Conservation (phyloP, 2,797 vertebrate genomes). For the Pangasius macronema region DNA sequence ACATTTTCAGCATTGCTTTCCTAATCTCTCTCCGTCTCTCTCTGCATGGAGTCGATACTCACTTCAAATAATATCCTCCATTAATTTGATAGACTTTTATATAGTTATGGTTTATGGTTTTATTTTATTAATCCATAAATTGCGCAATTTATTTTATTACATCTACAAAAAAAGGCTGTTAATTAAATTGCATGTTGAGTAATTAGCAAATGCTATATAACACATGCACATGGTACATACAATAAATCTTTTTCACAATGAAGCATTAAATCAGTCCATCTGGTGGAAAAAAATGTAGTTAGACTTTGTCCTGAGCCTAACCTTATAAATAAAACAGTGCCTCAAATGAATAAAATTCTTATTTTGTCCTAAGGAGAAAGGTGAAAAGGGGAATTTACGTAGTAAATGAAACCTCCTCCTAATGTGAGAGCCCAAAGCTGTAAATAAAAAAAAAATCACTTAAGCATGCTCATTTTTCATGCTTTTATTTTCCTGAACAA, state of each 20-base stretch:
- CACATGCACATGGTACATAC: neutral
- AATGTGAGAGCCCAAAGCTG: no score
- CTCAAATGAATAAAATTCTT: no score
- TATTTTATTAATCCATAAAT: constrained; percentile 18
- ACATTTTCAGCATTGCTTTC: constrained; percentile 5
- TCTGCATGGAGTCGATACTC: neutral
- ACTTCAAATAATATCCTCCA: constrained; percentile 13
- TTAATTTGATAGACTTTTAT: constrained; percentile 7
- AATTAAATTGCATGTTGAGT: constrained; percentile 17
- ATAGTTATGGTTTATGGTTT: constrained; percentile 1
- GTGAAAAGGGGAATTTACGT: no score
- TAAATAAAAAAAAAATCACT: neutral
- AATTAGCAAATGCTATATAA: neutral
- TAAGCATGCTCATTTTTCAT: neutral
- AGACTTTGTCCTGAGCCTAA: neutral
- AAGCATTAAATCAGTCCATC: neutral
- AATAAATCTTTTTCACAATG: neutral
- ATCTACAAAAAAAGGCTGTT: constrained; percentile 16
- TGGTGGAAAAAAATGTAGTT: neutral
- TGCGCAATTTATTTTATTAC: neutral
- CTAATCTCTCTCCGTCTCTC: neutral
- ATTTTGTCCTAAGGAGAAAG: no score
- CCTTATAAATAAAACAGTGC: neutral
- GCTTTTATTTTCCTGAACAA: neutral
- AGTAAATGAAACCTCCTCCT: no score